Evolutionary conservation across 1,140 invertebrate genomes (phyloP).

Genomic region (Coboldia fuscipes): DNA sequence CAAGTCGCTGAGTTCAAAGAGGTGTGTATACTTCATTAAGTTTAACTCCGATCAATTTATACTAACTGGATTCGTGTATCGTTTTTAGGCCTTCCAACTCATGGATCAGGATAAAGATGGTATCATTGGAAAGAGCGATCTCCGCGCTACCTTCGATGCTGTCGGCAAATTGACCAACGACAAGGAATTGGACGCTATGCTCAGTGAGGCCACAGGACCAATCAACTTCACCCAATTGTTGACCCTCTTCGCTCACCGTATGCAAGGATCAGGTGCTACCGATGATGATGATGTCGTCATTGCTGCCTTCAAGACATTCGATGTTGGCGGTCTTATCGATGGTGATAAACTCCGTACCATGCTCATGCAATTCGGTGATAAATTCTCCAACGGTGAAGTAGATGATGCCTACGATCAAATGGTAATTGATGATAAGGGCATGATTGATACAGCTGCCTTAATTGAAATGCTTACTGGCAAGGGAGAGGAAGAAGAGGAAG

Average conservation of each 20-base stretch:
- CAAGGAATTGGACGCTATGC: constrained; percentile 80
- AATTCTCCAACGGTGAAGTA: constrained; percentile 80
- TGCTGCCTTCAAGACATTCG: constrained; percentile 89
- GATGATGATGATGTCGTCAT: constrained; percentile 91
- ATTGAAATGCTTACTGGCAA: constrained; percentile 71
- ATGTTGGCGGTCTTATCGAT: constrained; percentile 73
- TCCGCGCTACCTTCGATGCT: constrained; percentile 86
- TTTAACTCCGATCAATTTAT: too few relatives aligned
- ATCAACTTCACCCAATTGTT: constrained; percentile 91
- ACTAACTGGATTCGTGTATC: too few relatives aligned
- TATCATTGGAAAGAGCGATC: constrained; percentile 87
- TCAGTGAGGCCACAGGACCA: constrained; percentile 72
- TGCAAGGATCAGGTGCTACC: constrained; percentile 50
- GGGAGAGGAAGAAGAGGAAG: constrained; percentile 50
- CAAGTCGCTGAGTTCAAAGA: constrained; percentile 94
- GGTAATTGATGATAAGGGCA: constrained; percentile 79
- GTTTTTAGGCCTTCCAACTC: constrained; percentile 90
- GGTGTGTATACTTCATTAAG: constrained; percentile 27
- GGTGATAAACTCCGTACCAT: constrained; percentile 80
- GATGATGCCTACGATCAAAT: constrained; percentile 90
- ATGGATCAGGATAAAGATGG: constrained; percentile 98
- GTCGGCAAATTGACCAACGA: constrained; percentile 77
- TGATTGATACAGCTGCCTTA: constrained; percentile 76
- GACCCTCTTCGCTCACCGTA: constrained; percentile 75
- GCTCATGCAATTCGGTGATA: constrained; percentile 90